Conservation (phyloP, 2,797 vertebrate species). For the Pelobates cultripes region DNA sequence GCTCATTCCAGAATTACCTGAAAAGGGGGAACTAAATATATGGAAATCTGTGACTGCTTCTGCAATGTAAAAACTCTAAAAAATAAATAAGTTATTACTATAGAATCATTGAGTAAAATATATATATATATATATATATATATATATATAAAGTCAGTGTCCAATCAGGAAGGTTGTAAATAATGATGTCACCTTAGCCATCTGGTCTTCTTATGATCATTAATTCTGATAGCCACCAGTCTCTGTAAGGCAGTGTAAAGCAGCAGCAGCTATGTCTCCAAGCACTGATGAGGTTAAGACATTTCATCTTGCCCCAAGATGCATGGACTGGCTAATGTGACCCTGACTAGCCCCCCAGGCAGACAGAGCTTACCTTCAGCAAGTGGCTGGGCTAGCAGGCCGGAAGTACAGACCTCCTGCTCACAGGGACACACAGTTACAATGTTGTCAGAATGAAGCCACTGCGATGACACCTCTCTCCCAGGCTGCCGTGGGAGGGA, state of each 20-base stretch:
- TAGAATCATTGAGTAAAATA: no score
- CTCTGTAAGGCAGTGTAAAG: no score
- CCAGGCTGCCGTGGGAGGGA: constrained; percentile 5
- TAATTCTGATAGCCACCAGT: no score
- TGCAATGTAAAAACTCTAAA: no score
- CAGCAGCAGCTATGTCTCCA: not conserved
- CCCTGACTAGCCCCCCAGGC: not conserved
- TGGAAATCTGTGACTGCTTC: no score
- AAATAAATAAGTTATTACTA: no score
- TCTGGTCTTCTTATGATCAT: not conserved
- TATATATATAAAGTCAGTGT: no score
- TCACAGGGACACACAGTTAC: not conserved
- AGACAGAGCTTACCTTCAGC: constrained; percentile 18
- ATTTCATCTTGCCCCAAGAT: not conserved
- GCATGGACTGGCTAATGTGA: not conserved
- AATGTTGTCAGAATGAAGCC: constrained; percentile 25
- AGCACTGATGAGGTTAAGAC: not conserved
- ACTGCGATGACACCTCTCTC: constrained; percentile 1
- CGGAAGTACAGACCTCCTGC: not conserved
- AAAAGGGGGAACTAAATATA: no score
- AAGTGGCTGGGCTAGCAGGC: not conserved
- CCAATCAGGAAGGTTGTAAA: not conserved
- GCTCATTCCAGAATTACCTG: no score
- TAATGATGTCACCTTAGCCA: not conserved
- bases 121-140: no score